phyloP scores from a whole-genome alignment of 2,888 invertebrate species.

The Quadriops clusia region DNA sequence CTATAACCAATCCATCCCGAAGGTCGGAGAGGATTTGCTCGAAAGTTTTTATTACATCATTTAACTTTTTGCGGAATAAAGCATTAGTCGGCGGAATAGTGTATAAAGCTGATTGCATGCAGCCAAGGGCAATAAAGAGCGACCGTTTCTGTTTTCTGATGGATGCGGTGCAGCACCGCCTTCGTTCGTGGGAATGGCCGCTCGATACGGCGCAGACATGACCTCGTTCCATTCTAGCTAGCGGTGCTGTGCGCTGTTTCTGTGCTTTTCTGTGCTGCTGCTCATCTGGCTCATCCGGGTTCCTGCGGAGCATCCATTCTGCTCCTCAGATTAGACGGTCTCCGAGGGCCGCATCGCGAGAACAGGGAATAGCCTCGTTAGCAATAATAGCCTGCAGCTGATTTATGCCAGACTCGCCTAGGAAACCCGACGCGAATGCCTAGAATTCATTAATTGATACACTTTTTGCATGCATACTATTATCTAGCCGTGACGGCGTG shows the following conservation, averaged over 20 bases:
- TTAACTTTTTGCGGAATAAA: too few species aligned
- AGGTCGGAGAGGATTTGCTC: too few species aligned
- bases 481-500: too few species aligned
- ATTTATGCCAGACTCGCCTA: slow-evolving; percentile 18
- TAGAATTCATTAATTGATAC: slow-evolving; percentile 17
- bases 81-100: too few species aligned
- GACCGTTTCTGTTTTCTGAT: slow-evolving; percentile 18
- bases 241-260: slow-evolving; percentile 13
- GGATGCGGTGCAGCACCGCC: slow-evolving; percentile 17
- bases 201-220: slow-evolving; percentile 24
- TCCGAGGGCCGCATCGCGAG: slow-evolving; percentile 12
- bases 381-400: slow-evolving; percentile 20
- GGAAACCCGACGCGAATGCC: slow-evolving; percentile 12
- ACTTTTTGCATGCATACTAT: too few species aligned
- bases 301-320: too few species aligned
- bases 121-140: slow-evolving; percentile 19
- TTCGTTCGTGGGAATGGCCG: slow-evolving; percentile 20
- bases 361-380: slow-evolving; percentile 23
- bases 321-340: slow-evolving; percentile 15
- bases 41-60: too few species aligned
- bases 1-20: too few species aligned
- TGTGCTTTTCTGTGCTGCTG: too few species aligned
- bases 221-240: slow-evolving; percentile 20
- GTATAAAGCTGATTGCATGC: too few species aligned
- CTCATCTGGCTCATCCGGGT: too few species aligned